Base-by-base conservation (phyloP, 2,797 vertebrate genomes). In the Spea hammondii region DNA sequence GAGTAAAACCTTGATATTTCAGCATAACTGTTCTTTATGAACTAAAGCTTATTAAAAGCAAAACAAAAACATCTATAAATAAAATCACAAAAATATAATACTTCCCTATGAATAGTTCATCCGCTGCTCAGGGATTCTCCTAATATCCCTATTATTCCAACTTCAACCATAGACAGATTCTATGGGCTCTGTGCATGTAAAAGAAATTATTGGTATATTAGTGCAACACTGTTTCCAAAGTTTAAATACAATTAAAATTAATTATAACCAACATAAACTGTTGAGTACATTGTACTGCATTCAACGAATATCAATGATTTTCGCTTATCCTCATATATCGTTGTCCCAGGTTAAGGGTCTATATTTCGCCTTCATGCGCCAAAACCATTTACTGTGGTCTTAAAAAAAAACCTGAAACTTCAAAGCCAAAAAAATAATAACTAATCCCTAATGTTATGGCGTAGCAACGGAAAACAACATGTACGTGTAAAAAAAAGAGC, bases 361-460 rank as follows among this genome's bases (percentile, higher is more conserved):
- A 73, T 54, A 62, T 64, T 69, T 4, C 44, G 82, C 83, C 79
- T 80, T 84, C 84, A 85, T 85, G n/a, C 44, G 57, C 67, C 5
- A 74, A 87, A 86, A 77, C 46, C 84, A 87, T 81, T 76, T 85
- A 71, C 57, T 65, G 74, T 65, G 47, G 54, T 47, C 49, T 53
- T 62, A 11, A 17, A 70, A 76, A 76, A 71, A 71, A 72, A 77
- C 55, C 74, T 86, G 79, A 12, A 9, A 17, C 53, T 62, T 14
- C 83, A 73, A 72, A 85, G 80, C 53, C 83, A 83, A 14, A 32
- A 70, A 85, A 70, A 85, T 83, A 70, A 65, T 85, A 71, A 79
- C 53, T 66, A 64, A 60, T 78, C 59, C 79, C 78, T 46, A 66
- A 48, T 49, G 49, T 62, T 82, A 72, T 53, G 83, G 62, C 62